phyloP scores from a whole-genome alignment of 2,113 vertebrate genomes.

The Tringa solitaria region DNA sequence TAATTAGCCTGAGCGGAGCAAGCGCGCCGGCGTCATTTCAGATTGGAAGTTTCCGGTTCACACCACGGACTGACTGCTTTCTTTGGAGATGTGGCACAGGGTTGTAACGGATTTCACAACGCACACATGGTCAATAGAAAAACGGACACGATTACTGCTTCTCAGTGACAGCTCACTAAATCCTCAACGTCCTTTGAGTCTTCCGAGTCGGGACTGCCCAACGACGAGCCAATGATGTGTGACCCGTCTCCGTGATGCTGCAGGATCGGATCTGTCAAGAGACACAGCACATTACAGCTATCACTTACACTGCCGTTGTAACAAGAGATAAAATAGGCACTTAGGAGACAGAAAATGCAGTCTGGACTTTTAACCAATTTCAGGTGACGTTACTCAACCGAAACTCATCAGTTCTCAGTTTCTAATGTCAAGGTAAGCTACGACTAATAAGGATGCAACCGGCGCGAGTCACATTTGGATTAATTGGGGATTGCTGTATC shows the following conservation, averaged over 20 bases:
- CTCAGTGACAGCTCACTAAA: constrained; percentile 76
- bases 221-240: constrained; percentile 77
- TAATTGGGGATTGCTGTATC: background rate
- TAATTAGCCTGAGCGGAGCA: constrained; percentile 63
- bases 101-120: constrained; percentile 41
- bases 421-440: background rate
- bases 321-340: background rate
- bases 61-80: constrained; percentile 28
- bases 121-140: constrained; percentile 22
- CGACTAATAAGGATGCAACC: background rate
- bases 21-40: background rate
- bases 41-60: constrained; percentile 21
- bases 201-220: constrained; percentile 77
- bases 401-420: background rate
- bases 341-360: background rate
- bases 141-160: background rate
- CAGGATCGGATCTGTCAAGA: constrained; percentile 88
- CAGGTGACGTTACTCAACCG: background rate
- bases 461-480: background rate
- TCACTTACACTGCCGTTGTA: background rate
- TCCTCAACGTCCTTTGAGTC: constrained; percentile 80
- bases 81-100: constrained; percentile 63
- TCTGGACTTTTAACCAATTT: background rate
- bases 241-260: constrained; percentile 87
- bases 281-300: background rate